A percentile compares a stretch with the other conserved stretches of the same genome.
phyloP scores from a whole-genome alignment of 2,113 vertebrate genomes.

The Cheilinus undulatus region DNA sequence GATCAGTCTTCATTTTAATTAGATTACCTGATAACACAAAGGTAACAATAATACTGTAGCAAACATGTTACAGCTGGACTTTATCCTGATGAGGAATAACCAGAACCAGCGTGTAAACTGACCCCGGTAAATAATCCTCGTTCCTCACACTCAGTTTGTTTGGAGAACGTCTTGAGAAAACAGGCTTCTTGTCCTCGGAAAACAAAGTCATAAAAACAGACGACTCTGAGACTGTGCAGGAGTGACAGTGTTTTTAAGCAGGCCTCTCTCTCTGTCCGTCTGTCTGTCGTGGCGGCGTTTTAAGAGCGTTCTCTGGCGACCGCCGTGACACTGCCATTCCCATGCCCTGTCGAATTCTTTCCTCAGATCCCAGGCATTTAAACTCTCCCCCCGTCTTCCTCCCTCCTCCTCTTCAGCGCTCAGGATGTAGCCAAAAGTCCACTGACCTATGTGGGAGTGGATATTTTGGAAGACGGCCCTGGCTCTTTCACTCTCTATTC shows the following conservation, averaged over 20 bases:
- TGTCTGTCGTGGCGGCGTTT: constrained; percentile 89
- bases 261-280: constrained; percentile 78
- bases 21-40: constrained; percentile 17
- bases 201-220: constrained; percentile 64
- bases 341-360: constrained; percentile 96
- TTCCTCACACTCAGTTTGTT: constrained; percentile 66
- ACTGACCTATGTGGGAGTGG: constrained; percentile 93
- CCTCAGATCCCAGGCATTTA: constrained; percentile 90
- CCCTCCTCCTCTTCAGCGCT: constrained; percentile 83
- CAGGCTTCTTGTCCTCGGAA: constrained; percentile 55
- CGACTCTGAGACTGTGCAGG: constrained; percentile 60
- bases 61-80: constrained; percentile 36
- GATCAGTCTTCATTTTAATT: neutral
- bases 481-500: constrained; percentile 80
- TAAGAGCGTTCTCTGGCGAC: constrained; percentile 91
- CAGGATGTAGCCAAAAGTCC: constrained; percentile 96
- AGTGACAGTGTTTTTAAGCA: constrained; percentile 76
- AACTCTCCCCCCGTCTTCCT: constrained; percentile 65
- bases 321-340: constrained; percentile 91
- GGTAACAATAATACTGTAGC: neutral
- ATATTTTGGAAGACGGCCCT: constrained; percentile 87
- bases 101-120: constrained; percentile 32
- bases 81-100: constrained; percentile 19
- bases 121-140: constrained; percentile 56
- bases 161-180: constrained; percentile 73